A percentile compares a stretch with the other conserved stretches of the same genome.
Evolutionary conservation across 1,140 invertebrate genomes (phyloP).

Genomic region (Neocloeon triangulifer): DNA sequence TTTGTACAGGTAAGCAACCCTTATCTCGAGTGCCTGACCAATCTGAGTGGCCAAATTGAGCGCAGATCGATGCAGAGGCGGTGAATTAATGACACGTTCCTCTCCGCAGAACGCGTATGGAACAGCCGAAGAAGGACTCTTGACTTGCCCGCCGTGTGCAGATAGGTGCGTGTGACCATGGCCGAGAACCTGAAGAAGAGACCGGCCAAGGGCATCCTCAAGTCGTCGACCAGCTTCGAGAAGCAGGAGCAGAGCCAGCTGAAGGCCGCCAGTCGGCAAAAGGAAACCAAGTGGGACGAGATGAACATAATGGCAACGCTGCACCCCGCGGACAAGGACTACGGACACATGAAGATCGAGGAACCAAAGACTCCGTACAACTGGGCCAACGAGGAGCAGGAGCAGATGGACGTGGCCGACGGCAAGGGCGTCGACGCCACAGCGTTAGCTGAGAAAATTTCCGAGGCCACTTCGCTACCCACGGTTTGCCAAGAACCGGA

Average conservation of each 20-base stretch:
- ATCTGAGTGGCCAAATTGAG: too few relatives aligned
- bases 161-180: constrained; percentile 12
- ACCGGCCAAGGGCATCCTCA: constrained; percentile 78
- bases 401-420: constrained; percentile 39
- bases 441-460: too few relatives aligned
- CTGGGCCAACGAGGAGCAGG: constrained; percentile 42
- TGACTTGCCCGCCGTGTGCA: too few relatives aligned
- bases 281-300: constrained; percentile 92
- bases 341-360: constrained; percentile 99
- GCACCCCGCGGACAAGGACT: constrained; percentile 95
- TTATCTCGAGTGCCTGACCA: too few relatives aligned
- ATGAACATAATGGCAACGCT: constrained; percentile 97
- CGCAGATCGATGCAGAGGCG: too few relatives aligned
- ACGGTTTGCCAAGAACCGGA: constrained; percentile 34
- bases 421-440: constrained; percentile 52
- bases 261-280: constrained; percentile 24
- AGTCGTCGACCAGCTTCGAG: constrained; percentile 75
- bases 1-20: too few relatives aligned
- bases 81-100: too few relatives aligned
- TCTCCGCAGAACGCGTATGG: too few relatives aligned
- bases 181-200: constrained; percentile 35
- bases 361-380: constrained; percentile 94
- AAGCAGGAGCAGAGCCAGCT: constrained; percentile 29
- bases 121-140: too few relatives aligned
- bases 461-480: too few relatives aligned